These are phyloP conservation scores for Proteles cristata DNA, from an alignment of 2,113 vertebrate genomes.

Conservation along the genomic window DNA sequence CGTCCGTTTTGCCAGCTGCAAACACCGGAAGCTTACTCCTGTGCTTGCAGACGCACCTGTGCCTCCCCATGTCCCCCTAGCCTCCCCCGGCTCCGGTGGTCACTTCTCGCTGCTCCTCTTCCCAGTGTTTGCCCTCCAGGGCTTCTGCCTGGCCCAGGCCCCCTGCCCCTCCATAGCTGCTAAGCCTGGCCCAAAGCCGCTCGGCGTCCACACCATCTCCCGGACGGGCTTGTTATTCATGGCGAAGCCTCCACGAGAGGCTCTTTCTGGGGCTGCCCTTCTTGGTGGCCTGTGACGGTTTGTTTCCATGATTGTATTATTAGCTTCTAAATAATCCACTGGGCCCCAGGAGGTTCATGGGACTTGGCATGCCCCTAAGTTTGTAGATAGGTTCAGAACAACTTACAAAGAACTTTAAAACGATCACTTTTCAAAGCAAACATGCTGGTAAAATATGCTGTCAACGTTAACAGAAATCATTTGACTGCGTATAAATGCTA, in stretches of 20 bases:
- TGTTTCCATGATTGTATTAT: slow-evolving; percentile 43
- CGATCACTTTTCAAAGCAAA: slow-evolving; percentile 39
- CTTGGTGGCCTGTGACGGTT: background rate
- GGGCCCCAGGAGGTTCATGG: slow-evolving; percentile 36
- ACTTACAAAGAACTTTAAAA: background rate
- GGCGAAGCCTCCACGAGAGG: background rate
- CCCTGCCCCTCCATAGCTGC: background rate
- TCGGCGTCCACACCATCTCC: background rate
- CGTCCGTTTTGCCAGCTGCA: background rate
- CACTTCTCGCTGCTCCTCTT: background rate
- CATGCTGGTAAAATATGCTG: background rate
- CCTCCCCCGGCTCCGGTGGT: background rate
- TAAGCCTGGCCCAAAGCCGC: background rate
- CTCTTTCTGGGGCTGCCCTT: slow-evolving; percentile 34
- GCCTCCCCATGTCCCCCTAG: background rate
- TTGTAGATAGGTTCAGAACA: background rate
- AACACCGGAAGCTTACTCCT: background rate
- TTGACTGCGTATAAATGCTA: background rate
- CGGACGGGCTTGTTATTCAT: background rate
- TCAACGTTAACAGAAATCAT: slow-evolving; percentile 1
- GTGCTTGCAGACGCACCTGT: background rate
- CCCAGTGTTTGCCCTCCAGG: background rate
- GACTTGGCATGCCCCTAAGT: background rate
- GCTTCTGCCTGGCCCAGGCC: background rate
- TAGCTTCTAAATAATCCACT: slow-evolving; percentile 9